phyloP scores from a whole-genome alignment of 2,797 vertebrate species.

The Dryobates pubescens region DNA sequence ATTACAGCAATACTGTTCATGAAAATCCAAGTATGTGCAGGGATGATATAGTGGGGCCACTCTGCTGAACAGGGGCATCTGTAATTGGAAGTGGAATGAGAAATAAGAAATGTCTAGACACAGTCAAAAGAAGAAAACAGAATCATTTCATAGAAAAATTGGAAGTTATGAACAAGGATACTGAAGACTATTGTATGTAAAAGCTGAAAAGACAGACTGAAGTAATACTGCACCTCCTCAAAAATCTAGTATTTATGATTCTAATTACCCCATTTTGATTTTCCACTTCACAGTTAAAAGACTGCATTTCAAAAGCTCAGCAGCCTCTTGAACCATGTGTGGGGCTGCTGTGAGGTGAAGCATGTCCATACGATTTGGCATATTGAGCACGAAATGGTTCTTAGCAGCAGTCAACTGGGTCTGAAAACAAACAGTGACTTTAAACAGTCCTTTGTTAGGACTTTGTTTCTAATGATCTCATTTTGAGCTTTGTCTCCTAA shows the following conservation, averaged over 20 bases:
- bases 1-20: neutral
- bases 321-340: constrained; percentile 53
- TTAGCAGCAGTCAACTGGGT: constrained; percentile 65
- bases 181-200: neutral
- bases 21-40: neutral
- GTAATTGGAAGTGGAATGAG: neutral
- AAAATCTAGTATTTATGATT: constrained; percentile 38
- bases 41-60: neutral
- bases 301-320: constrained; percentile 46
- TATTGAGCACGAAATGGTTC: constrained; percentile 60
- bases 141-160: neutral
- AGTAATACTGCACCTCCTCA: neutral
- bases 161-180: neutral
- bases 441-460: constrained; percentile 62
- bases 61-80: neutral
- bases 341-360: constrained; percentile 65
- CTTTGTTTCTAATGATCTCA: constrained; percentile 58
- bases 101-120: neutral
- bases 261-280: constrained; percentile 33
- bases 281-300: constrained; percentile 43
- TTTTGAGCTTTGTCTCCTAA: constrained; percentile 29
- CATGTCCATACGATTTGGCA: constrained; percentile 62
- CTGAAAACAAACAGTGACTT: constrained; percentile 68
- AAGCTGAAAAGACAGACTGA: neutral
- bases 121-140: neutral